Base-by-base conservation (phyloP, 2,888 invertebrate genomes). In the Acrobasis repandana region DNA sequence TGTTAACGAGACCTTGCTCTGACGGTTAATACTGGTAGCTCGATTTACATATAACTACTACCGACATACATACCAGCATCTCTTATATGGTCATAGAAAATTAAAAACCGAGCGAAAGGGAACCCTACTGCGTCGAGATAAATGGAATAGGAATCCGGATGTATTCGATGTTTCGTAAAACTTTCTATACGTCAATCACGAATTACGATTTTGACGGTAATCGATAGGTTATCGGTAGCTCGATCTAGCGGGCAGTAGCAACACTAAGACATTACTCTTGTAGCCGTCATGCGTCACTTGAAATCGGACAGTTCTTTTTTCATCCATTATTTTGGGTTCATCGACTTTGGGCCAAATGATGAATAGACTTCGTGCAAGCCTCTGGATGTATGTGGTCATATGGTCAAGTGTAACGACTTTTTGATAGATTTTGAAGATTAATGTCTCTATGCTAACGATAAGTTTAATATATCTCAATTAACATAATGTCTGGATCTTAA, bases 141-240 rank as follows among this genome's bases (percentile, higher is more conserved):
- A 67, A 66, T 59, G 20, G 46, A 58, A 58, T 51, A 18, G 15
- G 50, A 46, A 52, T 60, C 18, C 38, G 34, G 48, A 52, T 47
- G 20, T 16, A 8, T n/a, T 62, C 51, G 50, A 57, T 66, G 58
- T 67, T 68, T 67, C 60, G 65, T 65, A 67, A 66, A 72, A 80
- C 84, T 85, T 85, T 86, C 83, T 83, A 84, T 68, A 73, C 80
- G 81, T 86, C 85, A 84, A 85, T 86, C 86, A 84, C 61, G 69
- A 74, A 71, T 71, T 71, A 75, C 66, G 67, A 68, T 69, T 76
- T 74, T 76, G 80, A 76, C 79, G 78, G 83, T 87, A 86, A 85
- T 84, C 80, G 83, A 85, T 83, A 82, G 74, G 74, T 83, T 85
- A 85, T 86, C 83, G 68, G 79, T 82, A 67, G 75, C 78, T 78